phyloP scores from a whole-genome alignment of 2,797 vertebrate genomes.

The Sebastes trivittatus region DNA sequence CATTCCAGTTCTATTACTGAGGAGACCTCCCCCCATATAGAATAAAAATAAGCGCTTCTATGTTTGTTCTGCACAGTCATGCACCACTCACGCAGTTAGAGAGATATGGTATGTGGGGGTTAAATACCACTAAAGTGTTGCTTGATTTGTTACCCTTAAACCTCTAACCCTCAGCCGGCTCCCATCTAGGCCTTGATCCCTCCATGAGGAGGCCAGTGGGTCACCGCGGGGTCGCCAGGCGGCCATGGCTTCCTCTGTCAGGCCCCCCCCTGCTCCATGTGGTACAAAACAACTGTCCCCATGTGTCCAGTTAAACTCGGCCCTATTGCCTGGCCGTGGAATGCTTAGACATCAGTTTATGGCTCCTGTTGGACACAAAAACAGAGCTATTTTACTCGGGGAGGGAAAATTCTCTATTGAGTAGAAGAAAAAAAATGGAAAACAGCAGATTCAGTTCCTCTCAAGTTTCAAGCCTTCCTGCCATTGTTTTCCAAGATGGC shows the following conservation, averaged over 20 bases:
- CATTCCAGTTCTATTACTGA: background rate
- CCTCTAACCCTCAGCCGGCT: slow-evolving; percentile 82
- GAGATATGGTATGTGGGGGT: slow-evolving; percentile 70
- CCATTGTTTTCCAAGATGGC: slow-evolving; percentile 86
- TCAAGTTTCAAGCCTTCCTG: slow-evolving; percentile 85
- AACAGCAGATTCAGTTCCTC: slow-evolving; percentile 90
- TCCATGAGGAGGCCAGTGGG: slow-evolving; percentile 78
- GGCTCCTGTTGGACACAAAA: slow-evolving; percentile 85
- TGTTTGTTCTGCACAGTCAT: slow-evolving; percentile 50
- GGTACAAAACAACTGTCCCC: slow-evolving; percentile 87
- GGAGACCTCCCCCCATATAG: background rate
- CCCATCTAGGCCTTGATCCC: slow-evolving; percentile 80
- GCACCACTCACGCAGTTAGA: slow-evolving; percentile 53
- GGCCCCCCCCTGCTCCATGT: slow-evolving; percentile 67
- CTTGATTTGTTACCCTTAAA: slow-evolving; percentile 86
- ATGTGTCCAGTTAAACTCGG: slow-evolving; percentile 86
- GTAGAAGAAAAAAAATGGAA: slow-evolving; percentile 86
- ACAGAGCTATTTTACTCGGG: slow-evolving; percentile 88
- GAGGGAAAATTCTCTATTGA: slow-evolving; percentile 86
- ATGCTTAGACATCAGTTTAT: slow-evolving; percentile 85
- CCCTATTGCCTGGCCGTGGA: slow-evolving; percentile 85
- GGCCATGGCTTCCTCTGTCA: slow-evolving; percentile 82
- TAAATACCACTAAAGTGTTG: slow-evolving; percentile 82
- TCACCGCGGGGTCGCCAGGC: slow-evolving; percentile 84
- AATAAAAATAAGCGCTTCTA: slow-evolving; percentile 48